These are phyloP conservation scores for Channallabes apus DNA, from an alignment of 2,797 vertebrate genomes.

Conservation along the genomic window DNA sequence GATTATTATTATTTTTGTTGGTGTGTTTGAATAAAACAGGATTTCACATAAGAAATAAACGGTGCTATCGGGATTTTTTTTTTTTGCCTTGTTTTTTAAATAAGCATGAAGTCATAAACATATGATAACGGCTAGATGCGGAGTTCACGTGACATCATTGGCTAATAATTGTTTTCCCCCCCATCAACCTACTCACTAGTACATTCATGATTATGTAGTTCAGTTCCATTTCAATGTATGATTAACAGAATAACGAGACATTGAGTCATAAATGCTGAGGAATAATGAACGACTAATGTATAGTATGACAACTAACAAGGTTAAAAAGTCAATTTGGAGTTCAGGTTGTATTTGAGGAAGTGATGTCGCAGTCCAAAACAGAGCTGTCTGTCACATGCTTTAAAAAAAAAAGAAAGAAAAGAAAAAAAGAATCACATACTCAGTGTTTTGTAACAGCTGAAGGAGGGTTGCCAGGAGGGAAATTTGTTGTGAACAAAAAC, in stretches of 20 bases:
- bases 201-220: background rate
- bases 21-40: background rate
- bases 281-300: background rate
- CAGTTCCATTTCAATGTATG: background rate
- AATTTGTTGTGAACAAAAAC: slow-evolving; percentile 30
- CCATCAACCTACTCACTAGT: background rate
- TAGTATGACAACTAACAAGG: background rate
- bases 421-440: background rate
- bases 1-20: background rate
- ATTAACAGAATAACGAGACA: too few relatives aligned
- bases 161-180: background rate
- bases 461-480: slow-evolving; percentile 34
- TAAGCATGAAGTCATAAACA: background rate
- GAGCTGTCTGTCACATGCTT: slow-evolving; percentile 9
- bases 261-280: background rate
- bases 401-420: background rate
- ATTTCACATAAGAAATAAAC: background rate
- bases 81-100: background rate
- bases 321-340: background rate
- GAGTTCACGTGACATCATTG: background rate
- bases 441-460: slow-evolving; percentile 18
- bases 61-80: background rate
- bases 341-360: background rate
- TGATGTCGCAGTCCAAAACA: background rate
- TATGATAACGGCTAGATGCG: background rate